Evolutionary conservation across 2,113 vertebrate species (phyloP), one percentile per base, ranked within the genome.

Genomic region (Trochalopteron elliotii): DNA sequence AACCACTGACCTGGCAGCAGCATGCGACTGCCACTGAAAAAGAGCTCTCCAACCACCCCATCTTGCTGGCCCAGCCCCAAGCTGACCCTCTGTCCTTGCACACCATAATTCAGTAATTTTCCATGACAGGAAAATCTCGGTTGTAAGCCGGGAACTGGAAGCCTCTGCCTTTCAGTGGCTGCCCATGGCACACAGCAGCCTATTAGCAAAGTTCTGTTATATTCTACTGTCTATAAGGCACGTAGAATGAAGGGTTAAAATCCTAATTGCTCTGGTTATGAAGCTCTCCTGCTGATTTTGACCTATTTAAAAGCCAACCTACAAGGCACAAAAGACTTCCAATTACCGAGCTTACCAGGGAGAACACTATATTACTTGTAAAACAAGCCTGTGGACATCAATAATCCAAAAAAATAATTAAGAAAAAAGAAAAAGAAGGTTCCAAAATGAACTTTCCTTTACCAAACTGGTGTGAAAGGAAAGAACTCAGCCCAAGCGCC

Each of bases 261-360:
- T 87, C 91, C 91, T 90, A 97, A 98, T 82, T 97, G 94, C 89
- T 97, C 78, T 89, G 83, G 78, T 96, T 97, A 96, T 97, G 90
- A 96, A 93, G 96, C 69, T 76, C 91, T 96, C 93, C 94, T 96
- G 94, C 92, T 94, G 94, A 76, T 97, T 97, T 85, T 98, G 96
- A 97, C 95, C 95, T 97, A 96, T 96, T 97, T 97, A 97, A 96
- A 93, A 96, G 94, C 91, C 78, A 95, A 95, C 94, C 79, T 93
- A 90, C 81, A 64, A 96, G 95, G 91, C 91, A 89, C 75, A 95
- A 93, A 63, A 92, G 72, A 83, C 92, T 93, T 97, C 84, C 94
- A 94, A 94, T 93, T 94, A 97, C 87, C 50, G 28, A 79, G 50
- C 57, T 85, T 57, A 90, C 83, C 76, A 78, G 52, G 70, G 65